These are phyloP conservation scores for Pantala flavescens DNA, from an alignment of 1,140 invertebrate species.

Conservation along the genomic window DNA sequence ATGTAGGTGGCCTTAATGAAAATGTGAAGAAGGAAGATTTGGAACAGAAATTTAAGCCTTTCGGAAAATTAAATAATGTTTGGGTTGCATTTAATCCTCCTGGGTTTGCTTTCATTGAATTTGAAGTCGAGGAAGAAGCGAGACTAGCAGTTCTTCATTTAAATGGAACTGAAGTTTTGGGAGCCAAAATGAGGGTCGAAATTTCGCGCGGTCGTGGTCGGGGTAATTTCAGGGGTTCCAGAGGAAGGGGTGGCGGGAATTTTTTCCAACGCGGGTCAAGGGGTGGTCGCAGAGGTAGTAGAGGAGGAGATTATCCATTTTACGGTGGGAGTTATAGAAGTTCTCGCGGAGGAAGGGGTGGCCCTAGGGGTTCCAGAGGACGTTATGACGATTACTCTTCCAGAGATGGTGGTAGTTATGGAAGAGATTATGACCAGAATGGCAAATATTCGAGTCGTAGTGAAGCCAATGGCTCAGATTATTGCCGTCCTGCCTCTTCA, in stretches of 20 bases:
- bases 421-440: slow-evolving; percentile 15
- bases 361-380: slow-evolving; percentile 19
- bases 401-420: slow-evolving; percentile 19
- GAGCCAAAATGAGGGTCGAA: slow-evolving; percentile 70
- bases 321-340: slow-evolving; percentile 39
- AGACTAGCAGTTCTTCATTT: slow-evolving; percentile 84
- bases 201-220: slow-evolving; percentile 61
- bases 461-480: slow-evolving; percentile 31
- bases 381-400: slow-evolving; percentile 25
- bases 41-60: slow-evolving; percentile 74
- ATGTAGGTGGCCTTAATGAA: slow-evolving; percentile 72
- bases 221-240: slow-evolving; percentile 35
- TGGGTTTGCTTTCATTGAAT: slow-evolving; percentile 98
- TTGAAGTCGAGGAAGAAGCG: slow-evolving; percentile 88
- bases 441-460: slow-evolving; percentile 33
- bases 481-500: slow-evolving; percentile 29
- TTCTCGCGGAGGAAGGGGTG: slow-evolving; percentile 34
- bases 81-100: slow-evolving; percentile 92
- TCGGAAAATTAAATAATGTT: slow-evolving; percentile 86
- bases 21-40: slow-evolving; percentile 79
- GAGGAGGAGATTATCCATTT: slow-evolving; percentile 30
- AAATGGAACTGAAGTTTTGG: slow-evolving; percentile 75
- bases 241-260: slow-evolving; percentile 41
- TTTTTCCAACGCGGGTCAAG: slow-evolving; percentile 23
- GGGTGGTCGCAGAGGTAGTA: slow-evolving; percentile 30